Evolutionary conservation across 2,113 vertebrate species (phyloP).

Genomic region (Euleptes europaea): DNA sequence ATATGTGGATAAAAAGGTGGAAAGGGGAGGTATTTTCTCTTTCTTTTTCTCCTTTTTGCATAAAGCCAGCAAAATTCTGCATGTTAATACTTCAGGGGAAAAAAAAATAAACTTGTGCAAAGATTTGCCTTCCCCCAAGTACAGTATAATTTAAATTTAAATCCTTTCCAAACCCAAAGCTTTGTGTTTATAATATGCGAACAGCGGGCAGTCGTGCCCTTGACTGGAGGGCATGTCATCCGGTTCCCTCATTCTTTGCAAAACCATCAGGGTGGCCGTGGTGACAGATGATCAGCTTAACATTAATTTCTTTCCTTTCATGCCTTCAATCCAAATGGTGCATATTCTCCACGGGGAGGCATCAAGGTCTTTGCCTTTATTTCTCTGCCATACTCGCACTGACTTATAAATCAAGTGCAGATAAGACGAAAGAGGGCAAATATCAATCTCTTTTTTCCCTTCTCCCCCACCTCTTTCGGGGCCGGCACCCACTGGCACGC

Average conservation of each 20-base stretch:
- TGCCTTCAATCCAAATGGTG: slow-evolving; percentile 83
- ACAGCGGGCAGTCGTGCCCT: slow-evolving; percentile 81
- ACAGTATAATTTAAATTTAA: slow-evolving; percentile 78
- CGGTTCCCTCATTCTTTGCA: slow-evolving; percentile 73
- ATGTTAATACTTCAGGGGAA: slow-evolving; percentile 64
- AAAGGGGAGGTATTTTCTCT: slow-evolving; percentile 60
- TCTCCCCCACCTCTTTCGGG: background rate
- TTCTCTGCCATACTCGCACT: slow-evolving; percentile 77
- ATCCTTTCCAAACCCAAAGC: slow-evolving; percentile 69
- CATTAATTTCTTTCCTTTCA: slow-evolving; percentile 85
- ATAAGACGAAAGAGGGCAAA: slow-evolving; percentile 78
- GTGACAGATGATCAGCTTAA: slow-evolving; percentile 88
- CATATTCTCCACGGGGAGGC: slow-evolving; percentile 81
- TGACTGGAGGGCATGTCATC: slow-evolving; percentile 85
- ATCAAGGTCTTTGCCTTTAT: slow-evolving; percentile 83
- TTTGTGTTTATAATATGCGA: slow-evolving; percentile 77
- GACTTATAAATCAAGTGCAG: slow-evolving; percentile 85
- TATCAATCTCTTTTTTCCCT: slow-evolving; percentile 74
- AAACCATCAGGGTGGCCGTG: slow-evolving; percentile 82
- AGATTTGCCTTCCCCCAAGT: slow-evolving; percentile 70
- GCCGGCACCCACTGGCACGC: slow-evolving; percentile 72
- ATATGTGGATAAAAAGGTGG: slow-evolving; percentile 61
- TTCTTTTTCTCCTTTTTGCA: slow-evolving; percentile 51
- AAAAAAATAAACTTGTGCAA: slow-evolving; percentile 70
- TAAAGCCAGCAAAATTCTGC: slow-evolving; percentile 63